These are phyloP conservation scores for Marcusenius ussheri DNA, from an alignment of 2,113 vertebrate species.

Conservation along the genomic window DNA sequence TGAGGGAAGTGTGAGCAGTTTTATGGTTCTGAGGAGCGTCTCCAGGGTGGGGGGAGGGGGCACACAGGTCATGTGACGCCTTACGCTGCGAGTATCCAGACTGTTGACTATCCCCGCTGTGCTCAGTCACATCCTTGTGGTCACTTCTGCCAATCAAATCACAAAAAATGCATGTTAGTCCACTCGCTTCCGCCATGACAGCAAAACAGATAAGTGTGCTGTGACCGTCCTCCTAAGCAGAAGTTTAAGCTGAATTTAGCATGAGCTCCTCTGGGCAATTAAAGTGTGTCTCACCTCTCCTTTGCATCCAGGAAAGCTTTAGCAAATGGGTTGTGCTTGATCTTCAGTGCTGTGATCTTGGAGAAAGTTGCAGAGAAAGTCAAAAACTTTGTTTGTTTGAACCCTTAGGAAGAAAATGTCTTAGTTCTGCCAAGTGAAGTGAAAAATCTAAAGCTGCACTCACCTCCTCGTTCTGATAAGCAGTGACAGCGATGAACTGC, in stretches of 20 bases:
- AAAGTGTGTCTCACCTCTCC: constrained; percentile 52
- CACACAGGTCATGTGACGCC: constrained; percentile 10
- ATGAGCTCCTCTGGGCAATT: background rate
- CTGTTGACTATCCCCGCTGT: constrained; percentile 57
- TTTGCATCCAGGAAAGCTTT: constrained; percentile 71
- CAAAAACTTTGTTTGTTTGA: background rate
- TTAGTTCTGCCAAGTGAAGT: background rate
- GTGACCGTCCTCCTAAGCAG: background rate
- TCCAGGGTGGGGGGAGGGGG: background rate
- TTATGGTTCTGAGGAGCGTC: background rate
- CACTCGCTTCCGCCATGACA: background rate
- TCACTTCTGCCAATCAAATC: constrained; percentile 53
- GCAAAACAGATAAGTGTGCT: background rate
- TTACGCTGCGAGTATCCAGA: constrained; percentile 66
- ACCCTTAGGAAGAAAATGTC: background rate
- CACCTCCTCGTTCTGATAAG: constrained; percentile 72
- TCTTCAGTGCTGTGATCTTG: constrained; percentile 70
- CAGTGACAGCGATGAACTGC: constrained; percentile 70
- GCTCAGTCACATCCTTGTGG: constrained; percentile 62
- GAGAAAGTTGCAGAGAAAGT: background rate
- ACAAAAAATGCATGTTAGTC: background rate
- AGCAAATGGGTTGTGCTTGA: constrained; percentile 71
- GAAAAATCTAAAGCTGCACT: background rate
- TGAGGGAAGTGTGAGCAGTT: background rate
- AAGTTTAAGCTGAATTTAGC: background rate